Conservation (phyloP, 2,888 invertebrate species). For the Zaprionus obscuricornis region DNA sequence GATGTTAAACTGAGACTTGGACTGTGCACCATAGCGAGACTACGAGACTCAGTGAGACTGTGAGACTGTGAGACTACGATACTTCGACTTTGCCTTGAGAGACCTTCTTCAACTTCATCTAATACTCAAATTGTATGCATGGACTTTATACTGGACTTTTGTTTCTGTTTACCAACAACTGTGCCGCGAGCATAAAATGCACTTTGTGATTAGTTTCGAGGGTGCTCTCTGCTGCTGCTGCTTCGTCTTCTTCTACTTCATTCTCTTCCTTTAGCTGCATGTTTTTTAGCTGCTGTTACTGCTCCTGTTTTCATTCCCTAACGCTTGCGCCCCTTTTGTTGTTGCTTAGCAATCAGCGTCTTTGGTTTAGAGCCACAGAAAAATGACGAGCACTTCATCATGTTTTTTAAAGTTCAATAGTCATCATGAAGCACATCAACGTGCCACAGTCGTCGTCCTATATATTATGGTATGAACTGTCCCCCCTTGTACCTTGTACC, state of each 20-base stretch:
- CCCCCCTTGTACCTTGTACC: no score
- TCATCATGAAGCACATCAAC: slow-evolving; percentile 75
- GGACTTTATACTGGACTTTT: slow-evolving; percentile 73
- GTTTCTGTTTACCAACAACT: slow-evolving; percentile 75
- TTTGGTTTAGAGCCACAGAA: slow-evolving; percentile 25
- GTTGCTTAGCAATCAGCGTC: slow-evolving; percentile 47
- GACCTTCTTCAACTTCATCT: slow-evolving; percentile 24
- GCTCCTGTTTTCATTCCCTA: not conserved
- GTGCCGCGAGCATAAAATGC: slow-evolving; percentile 76
- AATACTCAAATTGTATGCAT: slow-evolving; percentile 71
- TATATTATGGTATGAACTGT: no score
- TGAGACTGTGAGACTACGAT: no score
- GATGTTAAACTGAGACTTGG: slow-evolving; percentile 10
- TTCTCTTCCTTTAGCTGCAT: no score
- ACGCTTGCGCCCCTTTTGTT: slow-evolving; percentile 19
- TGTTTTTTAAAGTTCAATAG: slow-evolving; percentile 75
- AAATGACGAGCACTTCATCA: slow-evolving; percentile 68
- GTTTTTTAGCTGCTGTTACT: no score
- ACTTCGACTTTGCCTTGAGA: not conserved
- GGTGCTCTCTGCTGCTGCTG: slow-evolving; percentile 46
- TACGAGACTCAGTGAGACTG: no score
- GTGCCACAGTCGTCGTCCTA: slow-evolving; percentile 44
- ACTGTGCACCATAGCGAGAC: not conserved
- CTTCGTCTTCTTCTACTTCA: slow-evolving; percentile 8
- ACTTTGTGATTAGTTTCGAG: slow-evolving; percentile 77